Base-by-base conservation (phyloP, 2,797 vertebrate genomes). In the Syngnathus rostellatus region DNA sequence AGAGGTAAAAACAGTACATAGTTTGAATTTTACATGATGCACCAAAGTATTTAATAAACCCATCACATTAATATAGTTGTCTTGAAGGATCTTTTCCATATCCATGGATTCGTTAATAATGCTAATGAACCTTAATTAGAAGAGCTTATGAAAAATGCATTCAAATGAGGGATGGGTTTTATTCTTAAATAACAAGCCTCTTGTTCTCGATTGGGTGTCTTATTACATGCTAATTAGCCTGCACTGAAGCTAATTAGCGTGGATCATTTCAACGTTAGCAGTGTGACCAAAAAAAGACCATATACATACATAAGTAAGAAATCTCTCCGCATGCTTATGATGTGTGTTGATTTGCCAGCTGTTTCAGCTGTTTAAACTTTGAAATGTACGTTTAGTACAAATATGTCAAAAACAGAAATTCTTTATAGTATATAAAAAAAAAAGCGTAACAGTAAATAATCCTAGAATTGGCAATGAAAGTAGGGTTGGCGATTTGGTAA, bases 141-240 rank as follows among this genome's bases (percentile, higher is more conserved):
- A 77, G 80, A 85, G 89, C 90, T 92, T 91, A 91, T 92, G 89
- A 92, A 92, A 91, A 92, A 92, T 92, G 88, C 89, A 91, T 92
- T 89, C 86, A 90, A 91, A 91, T 91, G 90, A 91, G 88, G 90
- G 89, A 92, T 90, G 90, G 90, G 90, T 85, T 91, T 90, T 92
- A 90, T 90, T 88, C 90, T 91, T 91, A 91, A 91, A 91, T 92
- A 92, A 91, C 89, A 91, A 89, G 85, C 82, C 87, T 90, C 86
- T 88, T 90, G 87, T 85, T 84, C 90, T 87, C 86, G 87, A 89
- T 90, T 89, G 86, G 83, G 86, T 88, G 88, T 90, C 88, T 87
- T 87, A 90, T 91, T 90, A 90, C 89, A 87, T 91, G 87, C 85
- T 91, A 91, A 92, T 92, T 90, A 90, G 86, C 76, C 75, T 71